Percentiles rank a stretch among this genome's conserved stretches.
phyloP scores from a whole-genome alignment of 2,888 invertebrate species.

The Cordilura impudica region DNA sequence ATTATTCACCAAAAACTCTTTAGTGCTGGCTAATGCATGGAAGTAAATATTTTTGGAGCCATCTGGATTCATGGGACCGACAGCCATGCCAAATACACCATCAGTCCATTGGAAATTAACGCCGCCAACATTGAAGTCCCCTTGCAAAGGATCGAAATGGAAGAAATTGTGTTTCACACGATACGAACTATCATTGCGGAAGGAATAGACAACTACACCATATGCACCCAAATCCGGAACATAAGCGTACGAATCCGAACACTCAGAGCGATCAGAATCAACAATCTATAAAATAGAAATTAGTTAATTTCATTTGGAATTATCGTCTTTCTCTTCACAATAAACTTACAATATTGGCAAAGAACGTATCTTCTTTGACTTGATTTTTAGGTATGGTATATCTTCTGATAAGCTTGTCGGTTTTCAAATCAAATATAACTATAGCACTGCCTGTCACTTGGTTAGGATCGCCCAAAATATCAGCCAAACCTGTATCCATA shows the following conservation, averaged over 20 bases:
- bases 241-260: constrained; percentile 87
- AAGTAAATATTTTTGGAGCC: constrained; percentile 86
- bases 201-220: constrained; percentile 87
- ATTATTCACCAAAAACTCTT: constrained; percentile 88
- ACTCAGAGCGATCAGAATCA: constrained; percentile 84
- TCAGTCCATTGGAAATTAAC: constrained; percentile 92
- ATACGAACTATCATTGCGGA: constrained; percentile 87
- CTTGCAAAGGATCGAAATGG: constrained; percentile 88
- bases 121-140: constrained; percentile 87
- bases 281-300: constrained; percentile 81
- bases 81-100: constrained; percentile 87
- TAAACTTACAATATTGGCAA: constrained; percentile 86
- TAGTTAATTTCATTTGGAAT: background rate
- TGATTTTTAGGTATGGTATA: constrained; percentile 84
- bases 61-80: constrained; percentile 81
- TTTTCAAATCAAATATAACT: constrained; percentile 85
- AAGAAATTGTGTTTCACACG: constrained; percentile 89
- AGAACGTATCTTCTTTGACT: constrained; percentile 86
- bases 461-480: constrained; percentile 84
- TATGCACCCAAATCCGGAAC: constrained; percentile 87
- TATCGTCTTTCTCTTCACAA: background rate
- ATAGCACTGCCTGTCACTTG: constrained; percentile 83
- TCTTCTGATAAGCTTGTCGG: constrained; percentile 84
- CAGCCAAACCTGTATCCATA: constrained; percentile 87
- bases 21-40: constrained; percentile 89